A percentile compares a stretch with the other conserved stretches of the same genome.
Conservation (phyloP, 2,888 invertebrate genomes). For the Sialis fuliginosa region DNA sequence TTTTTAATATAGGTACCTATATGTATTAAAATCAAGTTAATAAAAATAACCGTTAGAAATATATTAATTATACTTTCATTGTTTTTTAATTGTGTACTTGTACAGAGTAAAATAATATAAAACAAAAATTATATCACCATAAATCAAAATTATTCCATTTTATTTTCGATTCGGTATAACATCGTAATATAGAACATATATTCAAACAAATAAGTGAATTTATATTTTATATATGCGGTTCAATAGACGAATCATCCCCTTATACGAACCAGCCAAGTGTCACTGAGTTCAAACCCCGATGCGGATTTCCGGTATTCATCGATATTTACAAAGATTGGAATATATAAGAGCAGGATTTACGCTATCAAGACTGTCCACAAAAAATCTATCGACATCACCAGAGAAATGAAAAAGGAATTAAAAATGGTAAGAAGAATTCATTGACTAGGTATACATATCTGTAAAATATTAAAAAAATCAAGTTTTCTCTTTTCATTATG, state of each 20-base stretch:
- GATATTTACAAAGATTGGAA: constrained; percentile 78
- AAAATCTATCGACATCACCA: constrained; percentile 72
- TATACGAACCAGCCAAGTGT: constrained; percentile 74
- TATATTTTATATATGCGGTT: constrained; percentile 4
- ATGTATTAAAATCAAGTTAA: no score
- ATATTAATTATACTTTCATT: neutral
- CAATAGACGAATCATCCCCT: constrained; percentile 36
- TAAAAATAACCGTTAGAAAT: neutral
- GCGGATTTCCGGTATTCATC: constrained; percentile 79
- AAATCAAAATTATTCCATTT: no score
- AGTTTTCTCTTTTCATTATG: no score
- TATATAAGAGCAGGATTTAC: constrained; percentile 73
- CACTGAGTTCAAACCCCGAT: constrained; percentile 81
- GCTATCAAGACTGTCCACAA: constrained; percentile 74
- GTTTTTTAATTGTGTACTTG: neutral
- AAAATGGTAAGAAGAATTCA: constrained; percentile 51
- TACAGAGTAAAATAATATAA: neutral
- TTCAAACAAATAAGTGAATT: neutral
- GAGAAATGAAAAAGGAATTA: constrained; percentile 83
- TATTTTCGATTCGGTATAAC: no score
- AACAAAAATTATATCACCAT: neutral
- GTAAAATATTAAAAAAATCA: no score
- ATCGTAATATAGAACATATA: no score
- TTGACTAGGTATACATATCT: no score
- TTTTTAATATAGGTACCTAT: no score